These are phyloP conservation scores for Urocolius indicus DNA, from an alignment of 2,113 vertebrate genomes.

Conservation along the genomic window DNA sequence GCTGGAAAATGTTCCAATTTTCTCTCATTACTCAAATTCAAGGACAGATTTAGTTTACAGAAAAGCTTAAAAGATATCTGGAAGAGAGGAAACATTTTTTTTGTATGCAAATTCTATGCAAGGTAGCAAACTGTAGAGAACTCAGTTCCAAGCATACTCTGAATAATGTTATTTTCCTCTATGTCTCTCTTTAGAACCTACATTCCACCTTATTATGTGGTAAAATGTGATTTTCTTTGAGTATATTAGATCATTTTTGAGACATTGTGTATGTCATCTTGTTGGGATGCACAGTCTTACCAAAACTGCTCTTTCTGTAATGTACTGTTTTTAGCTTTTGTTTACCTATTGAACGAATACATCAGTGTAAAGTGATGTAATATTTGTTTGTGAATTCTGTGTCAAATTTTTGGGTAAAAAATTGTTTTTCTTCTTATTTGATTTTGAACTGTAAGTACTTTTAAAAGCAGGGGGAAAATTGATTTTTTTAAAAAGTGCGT, in stretches of 20 bases:
- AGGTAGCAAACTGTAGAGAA: background rate
- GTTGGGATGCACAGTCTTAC: constrained; percentile 18
- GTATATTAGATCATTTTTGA: constrained; percentile 54
- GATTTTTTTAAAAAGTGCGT: background rate
- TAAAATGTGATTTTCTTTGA: constrained; percentile 50
- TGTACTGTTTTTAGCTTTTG: constrained; percentile 41
- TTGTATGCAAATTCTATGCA: background rate
- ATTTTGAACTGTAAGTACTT: constrained; percentile 6
- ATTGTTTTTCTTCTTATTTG: background rate
- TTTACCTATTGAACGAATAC: constrained; percentile 21
- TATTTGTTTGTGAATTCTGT: constrained; percentile 25
- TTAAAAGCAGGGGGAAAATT: background rate
- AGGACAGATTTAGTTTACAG: background rate
- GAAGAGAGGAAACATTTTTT: background rate
- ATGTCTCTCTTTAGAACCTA: background rate
- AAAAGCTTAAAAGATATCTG: background rate
- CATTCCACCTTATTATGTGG: constrained; percentile 18
- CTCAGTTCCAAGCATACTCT: background rate
- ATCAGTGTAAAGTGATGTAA: constrained; percentile 2
- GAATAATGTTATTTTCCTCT: background rate
- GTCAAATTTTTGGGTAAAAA: background rate
- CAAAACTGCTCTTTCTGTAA: constrained; percentile 21
- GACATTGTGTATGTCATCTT: constrained; percentile 8
- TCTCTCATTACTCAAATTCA: background rate
- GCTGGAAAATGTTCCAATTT: background rate